Evolutionary conservation across 2,113 vertebrate genomes (phyloP).

Genomic region (Strigops habroptila): DNA sequence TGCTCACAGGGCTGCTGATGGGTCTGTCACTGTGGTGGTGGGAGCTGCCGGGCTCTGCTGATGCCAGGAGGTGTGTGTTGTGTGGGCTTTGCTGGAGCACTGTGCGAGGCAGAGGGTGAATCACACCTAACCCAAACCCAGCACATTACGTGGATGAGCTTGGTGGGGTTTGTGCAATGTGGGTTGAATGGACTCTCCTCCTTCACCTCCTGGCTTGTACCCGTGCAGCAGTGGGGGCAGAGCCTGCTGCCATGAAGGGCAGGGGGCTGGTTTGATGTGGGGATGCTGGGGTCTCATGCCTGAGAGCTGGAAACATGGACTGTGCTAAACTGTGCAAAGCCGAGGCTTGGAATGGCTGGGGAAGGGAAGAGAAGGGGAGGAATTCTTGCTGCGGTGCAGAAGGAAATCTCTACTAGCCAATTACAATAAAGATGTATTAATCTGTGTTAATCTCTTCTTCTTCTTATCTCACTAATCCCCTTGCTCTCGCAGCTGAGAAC

Average conservation of each 20-base stretch:
- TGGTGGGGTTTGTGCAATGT: rapidly evolving
- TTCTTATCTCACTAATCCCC: neutral
- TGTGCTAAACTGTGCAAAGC: neutral
- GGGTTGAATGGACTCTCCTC: rapidly evolving
- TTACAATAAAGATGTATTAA: slow-evolving; percentile 32
- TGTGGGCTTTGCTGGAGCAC: neutral
- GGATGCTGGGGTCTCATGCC: rapidly evolving
- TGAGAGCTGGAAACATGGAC: neutral
- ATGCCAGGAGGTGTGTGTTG: rapidly evolving
- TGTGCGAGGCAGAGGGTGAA: neutral
- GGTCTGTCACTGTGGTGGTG: rapidly evolving
- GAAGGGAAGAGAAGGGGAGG: neutral
- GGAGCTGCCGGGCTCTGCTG: neutral
- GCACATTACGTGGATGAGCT: neutral
- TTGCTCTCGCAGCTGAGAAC: neutral
- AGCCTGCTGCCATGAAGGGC: neutral
- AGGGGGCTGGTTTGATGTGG: neutral
- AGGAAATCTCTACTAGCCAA: neutral
- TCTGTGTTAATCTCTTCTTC: neutral
- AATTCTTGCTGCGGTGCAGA: neutral
- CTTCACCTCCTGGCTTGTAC: rapidly evolving
- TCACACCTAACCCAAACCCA: neutral
- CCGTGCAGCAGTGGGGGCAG: rapidly evolving
- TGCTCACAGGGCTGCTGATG: neutral
- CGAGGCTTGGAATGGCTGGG: neutral